These are phyloP conservation scores for Cepaea hortensis DNA, from an alignment of 2,888 invertebrate genomes.

Conservation along the genomic window DNA sequence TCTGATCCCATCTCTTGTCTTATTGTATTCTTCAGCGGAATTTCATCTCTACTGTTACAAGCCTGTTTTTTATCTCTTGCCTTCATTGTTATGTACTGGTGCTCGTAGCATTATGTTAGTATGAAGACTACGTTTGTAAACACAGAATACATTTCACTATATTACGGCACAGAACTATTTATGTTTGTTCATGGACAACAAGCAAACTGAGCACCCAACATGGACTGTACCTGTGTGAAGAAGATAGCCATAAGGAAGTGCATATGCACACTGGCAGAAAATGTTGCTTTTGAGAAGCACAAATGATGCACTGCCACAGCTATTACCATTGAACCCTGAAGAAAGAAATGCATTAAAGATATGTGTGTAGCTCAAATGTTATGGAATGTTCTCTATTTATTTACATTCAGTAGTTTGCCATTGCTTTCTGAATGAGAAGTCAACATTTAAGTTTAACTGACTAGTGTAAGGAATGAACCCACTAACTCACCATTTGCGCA, in stretches of 20 bases:
- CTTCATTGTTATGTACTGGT: neutral
- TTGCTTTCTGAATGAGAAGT: no score
- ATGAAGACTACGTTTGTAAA: neutral
- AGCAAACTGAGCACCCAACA: neutral
- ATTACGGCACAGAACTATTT: neutral
- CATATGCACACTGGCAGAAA: constrained; percentile 72
- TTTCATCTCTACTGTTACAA: no score
- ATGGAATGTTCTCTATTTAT: neutral
- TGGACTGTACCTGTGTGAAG: constrained; percentile 66
- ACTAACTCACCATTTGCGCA: no score
- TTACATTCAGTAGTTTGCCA: neutral
- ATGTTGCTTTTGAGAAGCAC: constrained; percentile 65
- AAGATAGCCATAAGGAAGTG: constrained; percentile 73
- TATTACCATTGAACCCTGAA: constrained; percentile 64
- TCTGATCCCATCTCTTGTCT: no score
- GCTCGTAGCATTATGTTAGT: no score
- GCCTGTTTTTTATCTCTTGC: neutral
- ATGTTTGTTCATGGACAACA: neutral
- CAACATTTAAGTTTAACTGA: no score
- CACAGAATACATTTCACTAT: neutral
- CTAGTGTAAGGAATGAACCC: no score
- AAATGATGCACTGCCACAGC: constrained; percentile 70
- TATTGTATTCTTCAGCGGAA: no score
- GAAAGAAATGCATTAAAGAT: neutral
- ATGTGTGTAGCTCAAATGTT: neutral